Conservation (phyloP, 2,113 vertebrate species). For the Paratilapia polleni region DNA sequence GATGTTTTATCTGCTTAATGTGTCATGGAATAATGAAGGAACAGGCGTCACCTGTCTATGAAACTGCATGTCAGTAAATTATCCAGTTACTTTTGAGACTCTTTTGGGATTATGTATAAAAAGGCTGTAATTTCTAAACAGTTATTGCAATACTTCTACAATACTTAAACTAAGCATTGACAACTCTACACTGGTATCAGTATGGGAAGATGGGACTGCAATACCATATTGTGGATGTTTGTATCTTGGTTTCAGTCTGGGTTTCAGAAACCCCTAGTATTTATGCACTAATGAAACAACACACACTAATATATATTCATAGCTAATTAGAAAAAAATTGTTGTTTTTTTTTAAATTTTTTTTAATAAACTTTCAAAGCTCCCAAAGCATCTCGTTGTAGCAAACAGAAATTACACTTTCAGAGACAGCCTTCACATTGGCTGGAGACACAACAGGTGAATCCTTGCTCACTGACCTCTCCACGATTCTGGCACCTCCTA, state of each 20-base stretch:
- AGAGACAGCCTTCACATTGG: conserved; percentile 8
- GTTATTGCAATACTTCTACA: neutral
- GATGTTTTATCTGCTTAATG: neutral
- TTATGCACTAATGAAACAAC: neutral
- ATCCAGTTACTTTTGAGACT: neutral
- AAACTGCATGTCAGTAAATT: neutral
- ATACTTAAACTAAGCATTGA: neutral
- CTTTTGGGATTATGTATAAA: neutral
- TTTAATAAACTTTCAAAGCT: neutral
- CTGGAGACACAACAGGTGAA: conserved; percentile 44
- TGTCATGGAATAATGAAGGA: neutral
- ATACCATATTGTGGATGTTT: neutral
- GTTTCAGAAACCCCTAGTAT: neutral
- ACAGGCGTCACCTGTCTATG: neutral
- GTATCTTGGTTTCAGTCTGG: too few relatives aligned
- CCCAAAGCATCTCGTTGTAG: neutral
- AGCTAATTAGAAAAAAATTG: neutral
- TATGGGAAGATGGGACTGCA: neutral
- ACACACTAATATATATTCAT: neutral
- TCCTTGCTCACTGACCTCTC: conserved; percentile 27
- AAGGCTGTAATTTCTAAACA: neutral
- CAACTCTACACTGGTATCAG: neutral
- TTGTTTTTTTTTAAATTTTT: too few relatives aligned
- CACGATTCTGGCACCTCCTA: conserved; percentile 27
- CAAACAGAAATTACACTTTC: neutral